Base-by-base conservation (phyloP, 2,113 vertebrate species). In the Brachypodius melanocephalos region DNA sequence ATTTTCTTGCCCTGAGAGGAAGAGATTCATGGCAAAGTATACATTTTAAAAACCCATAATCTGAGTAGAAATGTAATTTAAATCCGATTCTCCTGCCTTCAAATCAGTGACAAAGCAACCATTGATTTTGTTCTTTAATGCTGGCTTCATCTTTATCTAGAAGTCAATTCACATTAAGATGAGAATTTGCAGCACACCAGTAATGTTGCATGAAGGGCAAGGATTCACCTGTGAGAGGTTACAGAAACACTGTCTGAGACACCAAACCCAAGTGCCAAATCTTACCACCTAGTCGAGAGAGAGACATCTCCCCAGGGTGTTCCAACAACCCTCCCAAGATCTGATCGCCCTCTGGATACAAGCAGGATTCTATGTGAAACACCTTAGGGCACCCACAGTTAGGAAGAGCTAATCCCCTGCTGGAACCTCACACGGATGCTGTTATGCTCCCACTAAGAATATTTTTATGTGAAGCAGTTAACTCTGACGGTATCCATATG, bases 401-500 rank as follows among this genome's bases (percentile, higher is more conserved):
- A 82, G 42, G 36, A 68, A 74, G 79, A 88, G 43, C 55, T 55
- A 77, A 90, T 88, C 54, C 48, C 32, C 55, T 43, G 32, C 74
- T 94, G 51, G 2, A 54, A 92, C 68, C 63, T 92, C 63, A 90
- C 5, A 0, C 0, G 2, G 67, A 83, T 92, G 65, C 59, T 94
- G 75, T 58, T 93, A 46, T 77, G 82, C 59, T 90, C 65, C 85
- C 73, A 71, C 88, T 86, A 94, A 90, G 79, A 92, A 93, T 96
- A 92, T 92, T 72, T 95, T 95, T 86, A 80, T 88, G 92, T 84
- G 96, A 94, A 94, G 88, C 75, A 88, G 94, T 54, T 96, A 83
- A 86, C 75, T 73, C 85, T 95, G 95, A 88, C 7, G 19, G 59
- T 51, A 94, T 80, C 95, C 96, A 97, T 95, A 96, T 92, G 94